phyloP scores from a whole-genome alignment of 2,797 vertebrate species.

The Lycodopsis pacificus region DNA sequence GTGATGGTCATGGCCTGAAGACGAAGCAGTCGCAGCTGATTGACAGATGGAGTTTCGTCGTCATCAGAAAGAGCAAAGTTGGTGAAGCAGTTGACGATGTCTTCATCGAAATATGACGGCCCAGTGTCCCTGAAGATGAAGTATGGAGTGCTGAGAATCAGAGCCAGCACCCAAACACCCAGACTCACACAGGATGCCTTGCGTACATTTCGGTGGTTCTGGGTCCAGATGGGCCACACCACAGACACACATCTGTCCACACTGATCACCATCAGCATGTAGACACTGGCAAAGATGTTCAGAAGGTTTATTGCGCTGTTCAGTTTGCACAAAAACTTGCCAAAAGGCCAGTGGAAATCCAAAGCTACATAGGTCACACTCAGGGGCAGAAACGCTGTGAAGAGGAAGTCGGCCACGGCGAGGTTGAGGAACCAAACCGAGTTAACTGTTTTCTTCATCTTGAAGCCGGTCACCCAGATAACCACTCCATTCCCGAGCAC shows the following conservation, averaged over 20 bases:
- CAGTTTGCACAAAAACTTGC: conserved; percentile 90
- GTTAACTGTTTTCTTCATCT: conserved; percentile 93
- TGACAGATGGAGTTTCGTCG: conserved; percentile 51
- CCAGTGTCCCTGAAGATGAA: conserved; percentile 87
- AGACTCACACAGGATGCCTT: conserved; percentile 82
- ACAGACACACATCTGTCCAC: conserved; percentile 89
- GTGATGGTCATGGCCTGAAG: conserved; percentile 86
- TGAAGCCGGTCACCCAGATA: conserved; percentile 77
- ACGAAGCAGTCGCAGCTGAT: conserved; percentile 75
- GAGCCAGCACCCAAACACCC: conserved; percentile 84
- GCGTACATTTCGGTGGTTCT: conserved; percentile 84
- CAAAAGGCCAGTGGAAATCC: conserved; percentile 91
- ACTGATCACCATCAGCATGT: conserved; percentile 91
- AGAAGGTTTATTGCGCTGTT: conserved; percentile 87
- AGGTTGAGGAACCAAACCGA: conserved; percentile 92
- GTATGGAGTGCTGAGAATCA: conserved; percentile 86
- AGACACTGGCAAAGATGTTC: conserved; percentile 92
- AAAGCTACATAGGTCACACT: conserved; percentile 86
- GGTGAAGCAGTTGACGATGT: conserved; percentile 86
- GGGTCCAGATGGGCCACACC: conserved; percentile 88
- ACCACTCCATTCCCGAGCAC: conserved; percentile 81
- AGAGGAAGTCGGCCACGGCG: conserved; percentile 91
- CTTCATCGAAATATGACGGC: conserved; percentile 51
- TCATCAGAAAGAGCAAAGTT: conserved; percentile 87
- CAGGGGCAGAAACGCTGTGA: conserved; percentile 90